These are phyloP conservation scores for Epinephelus moara DNA, from an alignment of 2,113 vertebrate species.

Conservation along the genomic window DNA sequence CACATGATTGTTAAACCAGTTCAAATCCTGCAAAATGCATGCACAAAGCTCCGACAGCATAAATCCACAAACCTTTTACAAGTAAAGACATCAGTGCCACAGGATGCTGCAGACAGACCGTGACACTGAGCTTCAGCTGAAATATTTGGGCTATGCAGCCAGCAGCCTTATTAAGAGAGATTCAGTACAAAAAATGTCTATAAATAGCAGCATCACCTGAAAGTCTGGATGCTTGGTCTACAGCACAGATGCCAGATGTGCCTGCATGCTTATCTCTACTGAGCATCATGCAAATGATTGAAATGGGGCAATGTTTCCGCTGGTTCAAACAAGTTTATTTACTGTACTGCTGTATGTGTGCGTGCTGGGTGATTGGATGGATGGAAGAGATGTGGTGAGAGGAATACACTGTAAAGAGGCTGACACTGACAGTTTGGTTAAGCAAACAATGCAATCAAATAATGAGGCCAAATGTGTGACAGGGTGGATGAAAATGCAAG, in stretches of 20 bases:
- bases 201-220: conserved; percentile 45
- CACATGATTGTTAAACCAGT: neutral
- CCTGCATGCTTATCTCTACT: conserved; percentile 19
- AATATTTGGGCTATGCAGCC: conserved; percentile 4
- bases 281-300: conserved; percentile 39
- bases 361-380: conserved; percentile 1
- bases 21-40: neutral
- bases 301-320: conserved; percentile 60
- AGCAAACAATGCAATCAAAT: neutral
- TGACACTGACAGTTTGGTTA: neutral
- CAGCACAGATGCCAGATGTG: conserved; percentile 49
- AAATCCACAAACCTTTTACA: neutral
- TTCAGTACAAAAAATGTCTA: conserved; percentile 19
- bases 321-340: conserved; percentile 28
- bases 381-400: neutral
- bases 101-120: neutral
- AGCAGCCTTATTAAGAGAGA: conserved; percentile 21
- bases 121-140: neutral
- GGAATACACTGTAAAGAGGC: neutral
- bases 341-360: conserved; percentile 5
- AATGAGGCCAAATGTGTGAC: neutral
- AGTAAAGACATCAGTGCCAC: neutral
- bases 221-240: neutral
- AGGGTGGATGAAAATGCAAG: neutral
- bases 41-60: neutral